Evolutionary conservation across 2,797 vertebrate species (phyloP).

Genomic region (Rhinogobio ventralis): DNA sequence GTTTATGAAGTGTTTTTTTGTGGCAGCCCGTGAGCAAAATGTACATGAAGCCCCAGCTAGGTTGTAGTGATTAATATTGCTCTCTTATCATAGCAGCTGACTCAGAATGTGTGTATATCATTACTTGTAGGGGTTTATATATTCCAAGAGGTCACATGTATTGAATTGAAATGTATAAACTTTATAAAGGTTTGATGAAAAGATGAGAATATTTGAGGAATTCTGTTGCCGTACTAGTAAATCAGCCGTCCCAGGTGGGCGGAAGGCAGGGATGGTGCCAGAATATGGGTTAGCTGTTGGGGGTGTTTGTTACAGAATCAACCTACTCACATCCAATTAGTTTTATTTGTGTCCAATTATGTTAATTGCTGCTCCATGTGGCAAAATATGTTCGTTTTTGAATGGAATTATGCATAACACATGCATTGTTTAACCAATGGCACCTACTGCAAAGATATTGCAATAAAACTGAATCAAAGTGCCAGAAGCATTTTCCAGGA

Average conservation of each 20-base stretch:
- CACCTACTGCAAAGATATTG: constrained; percentile 4
- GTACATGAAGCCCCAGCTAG: constrained; percentile 70
- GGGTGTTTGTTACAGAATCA: constrained; percentile 20
- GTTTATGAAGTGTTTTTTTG: constrained; percentile 64
- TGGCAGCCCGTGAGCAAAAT: constrained; percentile 63
- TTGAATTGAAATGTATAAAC: constrained; percentile 11
- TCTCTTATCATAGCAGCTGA: neutral
- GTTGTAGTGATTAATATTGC: constrained; percentile 53
- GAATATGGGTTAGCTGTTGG: neutral
- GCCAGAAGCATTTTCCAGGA: constrained; percentile 14
- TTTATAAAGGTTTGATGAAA: neutral
- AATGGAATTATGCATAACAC: constrained; percentile 14
- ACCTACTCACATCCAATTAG: constrained; percentile 26
- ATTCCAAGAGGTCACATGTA: neutral
- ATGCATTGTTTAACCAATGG: constrained; percentile 17
- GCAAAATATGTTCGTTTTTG: constrained; percentile 3
- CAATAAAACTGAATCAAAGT: constrained; percentile 18
- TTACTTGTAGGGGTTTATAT: constrained; percentile 58
- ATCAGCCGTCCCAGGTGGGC: neutral
- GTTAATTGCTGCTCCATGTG: constrained; percentile 25
- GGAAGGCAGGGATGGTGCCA: constrained; percentile 1
- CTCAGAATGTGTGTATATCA: constrained; percentile 61
- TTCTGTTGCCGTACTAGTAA: neutral
- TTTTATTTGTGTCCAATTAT: constrained; percentile 48
- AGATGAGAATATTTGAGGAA: neutral